These are phyloP conservation scores for Eumaeus atala DNA, from an alignment of 1,140 invertebrate species.

Conservation along the genomic window DNA sequence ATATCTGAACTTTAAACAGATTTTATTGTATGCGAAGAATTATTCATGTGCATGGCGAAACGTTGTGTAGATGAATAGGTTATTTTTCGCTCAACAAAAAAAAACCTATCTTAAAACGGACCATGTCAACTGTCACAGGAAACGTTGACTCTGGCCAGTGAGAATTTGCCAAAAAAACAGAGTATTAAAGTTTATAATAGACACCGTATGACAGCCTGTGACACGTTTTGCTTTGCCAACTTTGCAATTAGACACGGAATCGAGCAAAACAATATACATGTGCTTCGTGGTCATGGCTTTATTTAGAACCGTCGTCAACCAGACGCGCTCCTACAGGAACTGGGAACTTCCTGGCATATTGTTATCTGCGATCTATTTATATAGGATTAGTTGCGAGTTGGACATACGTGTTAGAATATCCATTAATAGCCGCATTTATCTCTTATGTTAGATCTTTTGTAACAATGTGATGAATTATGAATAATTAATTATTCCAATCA, in stretches of 20 bases:
- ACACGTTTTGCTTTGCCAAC: conserved; percentile 58
- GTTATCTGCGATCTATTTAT: conserved; percentile 4
- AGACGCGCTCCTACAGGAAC: conserved; percentile 16
- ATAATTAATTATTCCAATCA: too few species aligned
- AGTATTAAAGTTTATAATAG: conserved; percentile 41
- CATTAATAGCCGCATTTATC: too few species aligned
- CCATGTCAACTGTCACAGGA: conserved; percentile 62
- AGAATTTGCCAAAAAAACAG: conserved; percentile 59
- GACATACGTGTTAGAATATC: too few species aligned
- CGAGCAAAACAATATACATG: conserved; percentile 1
- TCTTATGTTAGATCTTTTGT: too few species aligned
- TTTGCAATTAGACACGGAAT: conserved; percentile 66
- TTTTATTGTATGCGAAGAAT: conserved; percentile 29
- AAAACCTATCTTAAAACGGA: conserved; percentile 34
- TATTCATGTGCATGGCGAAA: conserved; percentile 50
- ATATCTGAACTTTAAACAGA: background rate
- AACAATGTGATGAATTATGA: too few species aligned
- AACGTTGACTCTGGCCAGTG: conserved; percentile 60
- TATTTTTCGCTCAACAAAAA: conserved; percentile 41
- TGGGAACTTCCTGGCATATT: background rate
- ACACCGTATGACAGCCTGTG: conserved; percentile 55
- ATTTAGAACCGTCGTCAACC: background rate
- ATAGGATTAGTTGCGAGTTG: background rate
- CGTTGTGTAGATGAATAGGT: conserved; percentile 44
- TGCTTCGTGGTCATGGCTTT: conserved; percentile 9